A percentile compares a stretch with the other conserved stretches of the same genome.
These are phyloP conservation scores for Theretra japonica DNA, from an alignment of 2,888 invertebrate genomes.

Conservation along the genomic window DNA sequence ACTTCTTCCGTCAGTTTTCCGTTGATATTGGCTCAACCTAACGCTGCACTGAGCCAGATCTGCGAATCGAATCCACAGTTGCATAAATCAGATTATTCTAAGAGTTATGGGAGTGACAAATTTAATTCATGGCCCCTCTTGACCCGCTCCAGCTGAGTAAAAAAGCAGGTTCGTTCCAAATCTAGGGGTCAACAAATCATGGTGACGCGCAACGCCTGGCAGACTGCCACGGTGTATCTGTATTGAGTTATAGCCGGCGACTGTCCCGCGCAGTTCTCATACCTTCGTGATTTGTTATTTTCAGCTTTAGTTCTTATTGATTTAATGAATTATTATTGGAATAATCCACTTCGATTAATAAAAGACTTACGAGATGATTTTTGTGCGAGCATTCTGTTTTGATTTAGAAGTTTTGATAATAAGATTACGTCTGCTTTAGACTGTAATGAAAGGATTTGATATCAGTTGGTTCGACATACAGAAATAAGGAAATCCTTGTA, in stretches of 20 bases:
- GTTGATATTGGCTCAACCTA: too few relatives aligned
- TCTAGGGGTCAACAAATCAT: conserved; percentile 19
- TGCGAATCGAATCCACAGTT: neutral
- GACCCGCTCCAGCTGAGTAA: conserved; percentile 8
- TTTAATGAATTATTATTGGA: too few relatives aligned
- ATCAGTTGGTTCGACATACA: too few relatives aligned
- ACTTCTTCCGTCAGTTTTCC: too few relatives aligned
- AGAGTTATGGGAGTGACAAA: conserved; percentile 27
- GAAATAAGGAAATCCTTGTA: too few relatives aligned
- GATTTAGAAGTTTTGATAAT: too few relatives aligned
- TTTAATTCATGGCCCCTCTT: conserved; percentile 24
- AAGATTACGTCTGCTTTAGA: too few relatives aligned
- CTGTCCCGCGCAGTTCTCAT: neutral
- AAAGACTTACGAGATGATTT: too few relatives aligned
- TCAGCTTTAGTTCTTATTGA: neutral
- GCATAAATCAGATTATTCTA: conserved; percentile 15
- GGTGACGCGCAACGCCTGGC: conserved; percentile 16
- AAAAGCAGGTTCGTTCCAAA: conserved; percentile 22
- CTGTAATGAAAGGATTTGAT: too few relatives aligned
- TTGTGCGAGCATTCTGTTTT: too few relatives aligned
- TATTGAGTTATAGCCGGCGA: conserved; percentile 20
- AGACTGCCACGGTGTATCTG: conserved; percentile 10
- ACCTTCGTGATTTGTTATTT: neutral
- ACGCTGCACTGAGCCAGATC: neutral
- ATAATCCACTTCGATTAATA: too few relatives aligned